These are phyloP conservation scores for Zosterops lateralis DNA, from an alignment of 2,113 vertebrate species.

Conservation along the genomic window DNA sequence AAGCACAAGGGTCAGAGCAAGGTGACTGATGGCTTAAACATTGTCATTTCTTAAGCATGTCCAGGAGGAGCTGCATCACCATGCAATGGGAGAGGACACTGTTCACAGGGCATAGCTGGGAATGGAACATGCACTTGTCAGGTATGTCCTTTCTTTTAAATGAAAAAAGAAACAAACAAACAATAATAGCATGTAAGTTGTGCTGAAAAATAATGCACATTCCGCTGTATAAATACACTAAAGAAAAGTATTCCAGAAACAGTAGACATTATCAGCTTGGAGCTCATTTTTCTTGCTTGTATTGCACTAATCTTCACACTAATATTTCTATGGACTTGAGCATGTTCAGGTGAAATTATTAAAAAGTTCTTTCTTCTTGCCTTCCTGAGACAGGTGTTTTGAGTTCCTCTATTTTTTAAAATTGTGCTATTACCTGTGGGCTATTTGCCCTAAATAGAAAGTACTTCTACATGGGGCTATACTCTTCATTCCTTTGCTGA, in stretches of 20 bases:
- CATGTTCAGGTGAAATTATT: not conserved
- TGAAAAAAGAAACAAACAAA: not conserved
- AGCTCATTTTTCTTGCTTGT: not conserved
- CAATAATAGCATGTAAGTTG: not conserved
- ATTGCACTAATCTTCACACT: not conserved
- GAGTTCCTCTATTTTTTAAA: not conserved
- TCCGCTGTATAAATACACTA: too few relatives aligned
- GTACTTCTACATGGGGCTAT: not conserved
- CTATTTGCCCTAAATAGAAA: not conserved
- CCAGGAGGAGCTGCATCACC: slow-evolving; percentile 76
- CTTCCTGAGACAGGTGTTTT: not conserved
- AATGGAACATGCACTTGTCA: slow-evolving; percentile 85
- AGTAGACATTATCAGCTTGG: not conserved
- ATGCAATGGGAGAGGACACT: slow-evolving; percentile 79
- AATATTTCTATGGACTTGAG: not conserved
- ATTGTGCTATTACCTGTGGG: not conserved
- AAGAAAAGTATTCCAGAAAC: not conserved
- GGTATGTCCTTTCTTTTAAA: slow-evolving; percentile 62
- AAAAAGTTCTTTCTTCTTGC: not conserved
- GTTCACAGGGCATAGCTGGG: slow-evolving; percentile 83
- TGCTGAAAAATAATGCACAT: not conserved
- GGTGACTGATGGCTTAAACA: not conserved
- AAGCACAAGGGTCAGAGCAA: not conserved
- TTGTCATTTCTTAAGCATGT: slow-evolving; percentile 76
- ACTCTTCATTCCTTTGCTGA: not conserved